A percentile compares a stretch with the other conserved stretches of the same genome.
Conservation (phyloP, 2,797 vertebrate genomes). For the Poecile montanus region DNA sequence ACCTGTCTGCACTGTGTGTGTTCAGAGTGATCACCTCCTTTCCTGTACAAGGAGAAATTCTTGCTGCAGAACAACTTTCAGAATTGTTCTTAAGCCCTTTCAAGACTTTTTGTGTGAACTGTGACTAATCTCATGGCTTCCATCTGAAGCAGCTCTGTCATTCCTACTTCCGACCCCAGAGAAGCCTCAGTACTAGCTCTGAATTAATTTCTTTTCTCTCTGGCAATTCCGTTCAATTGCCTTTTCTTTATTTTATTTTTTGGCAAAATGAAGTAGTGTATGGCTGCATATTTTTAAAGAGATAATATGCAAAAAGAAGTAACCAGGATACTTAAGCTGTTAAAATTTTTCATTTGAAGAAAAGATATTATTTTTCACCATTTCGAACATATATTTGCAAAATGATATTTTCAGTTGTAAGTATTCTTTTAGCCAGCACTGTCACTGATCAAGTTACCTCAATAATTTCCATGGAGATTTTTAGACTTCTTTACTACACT, state of each 20-base stretch:
- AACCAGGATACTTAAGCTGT: background rate
- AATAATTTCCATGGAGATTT: background rate
- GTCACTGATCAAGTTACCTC: background rate
- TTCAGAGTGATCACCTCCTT: background rate
- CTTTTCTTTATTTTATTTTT: background rate
- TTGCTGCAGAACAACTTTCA: background rate
- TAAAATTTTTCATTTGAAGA: background rate
- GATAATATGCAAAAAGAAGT: background rate
- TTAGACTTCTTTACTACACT: background rate
- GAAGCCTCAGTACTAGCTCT: background rate
- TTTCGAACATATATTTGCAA: background rate
- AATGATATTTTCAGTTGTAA: background rate
- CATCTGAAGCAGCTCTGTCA: background rate
- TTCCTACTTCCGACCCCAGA: background rate
- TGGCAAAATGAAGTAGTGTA: background rate
- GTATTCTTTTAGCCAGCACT: background rate
- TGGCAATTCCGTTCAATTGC: background rate
- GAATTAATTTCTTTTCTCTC: background rate
- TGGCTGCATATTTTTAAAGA: background rate
- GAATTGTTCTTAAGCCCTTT: background rate
- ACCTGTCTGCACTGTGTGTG: background rate
- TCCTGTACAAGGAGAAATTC: background rate
- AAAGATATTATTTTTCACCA: background rate
- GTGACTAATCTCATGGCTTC: background rate
- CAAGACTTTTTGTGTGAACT: background rate